These are phyloP conservation scores for Hyla sarda DNA, from an alignment of 2,113 vertebrate species.

Conservation along the genomic window DNA sequence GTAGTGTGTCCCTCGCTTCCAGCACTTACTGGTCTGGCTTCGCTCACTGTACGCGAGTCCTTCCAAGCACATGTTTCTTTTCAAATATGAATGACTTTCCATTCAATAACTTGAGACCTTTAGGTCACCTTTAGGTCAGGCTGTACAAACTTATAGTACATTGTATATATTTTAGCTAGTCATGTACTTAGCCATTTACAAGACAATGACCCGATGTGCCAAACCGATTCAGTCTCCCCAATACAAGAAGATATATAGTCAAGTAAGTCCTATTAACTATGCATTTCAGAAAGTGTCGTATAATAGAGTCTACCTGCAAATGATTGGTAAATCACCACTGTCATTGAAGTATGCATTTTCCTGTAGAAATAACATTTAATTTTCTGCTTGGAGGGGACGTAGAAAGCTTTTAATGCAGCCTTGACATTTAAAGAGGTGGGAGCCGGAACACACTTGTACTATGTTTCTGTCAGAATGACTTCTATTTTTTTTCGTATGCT, in stretches of 20 bases:
- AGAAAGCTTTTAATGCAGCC: slow-evolving; percentile 21
- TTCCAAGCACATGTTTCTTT: slow-evolving; percentile 54
- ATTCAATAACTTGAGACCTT: not conserved
- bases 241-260: not conserved
- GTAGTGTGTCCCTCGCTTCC: not conserved
- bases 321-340: slow-evolving; percentile 1
- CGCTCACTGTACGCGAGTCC: not conserved
- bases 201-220: not conserved
- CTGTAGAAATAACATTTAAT: not conserved
- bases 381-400: not conserved
- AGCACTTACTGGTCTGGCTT: slow-evolving; percentile 44
- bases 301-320: not conserved
- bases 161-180: not conserved
- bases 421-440: slow-evolving; percentile 20
- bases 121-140: slow-evolving; percentile 43
- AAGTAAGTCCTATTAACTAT: not conserved
- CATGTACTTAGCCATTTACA: not conserved
- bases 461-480: not conserved
- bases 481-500: not conserved
- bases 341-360: not conserved
- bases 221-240: not conserved
- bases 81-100: slow-evolving; percentile 48
- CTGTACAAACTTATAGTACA: not conserved
- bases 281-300: not conserved
- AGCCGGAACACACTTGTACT: not conserved